A percentile compares a stretch with the other conserved stretches of the same genome.
Evolutionary conservation across 2,113 vertebrate genomes (phyloP).

Genomic region (Albula goreensis): DNA sequence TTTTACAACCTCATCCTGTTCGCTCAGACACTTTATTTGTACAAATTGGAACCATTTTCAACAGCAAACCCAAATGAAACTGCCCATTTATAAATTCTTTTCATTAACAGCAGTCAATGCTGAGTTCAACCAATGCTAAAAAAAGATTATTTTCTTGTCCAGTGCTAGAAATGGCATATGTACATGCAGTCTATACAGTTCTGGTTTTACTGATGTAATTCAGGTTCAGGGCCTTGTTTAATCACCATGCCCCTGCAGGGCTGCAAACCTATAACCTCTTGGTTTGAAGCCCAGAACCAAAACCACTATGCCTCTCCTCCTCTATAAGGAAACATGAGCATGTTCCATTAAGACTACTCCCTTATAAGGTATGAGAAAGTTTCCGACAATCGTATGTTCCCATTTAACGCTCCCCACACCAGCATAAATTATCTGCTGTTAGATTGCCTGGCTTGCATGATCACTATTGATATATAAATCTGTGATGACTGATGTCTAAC

Average conservation of each 20-base stretch:
- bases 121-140: neutral
- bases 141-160: neutral
- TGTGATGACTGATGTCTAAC: neutral
- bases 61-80: neutral
- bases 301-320: neutral
- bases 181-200: neutral
- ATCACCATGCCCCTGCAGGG: neutral
- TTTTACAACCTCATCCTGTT: neutral
- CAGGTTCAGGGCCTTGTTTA: neutral
- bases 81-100: neutral
- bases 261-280: neutral
- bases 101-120: neutral
- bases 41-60: neutral
- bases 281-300: neutral
- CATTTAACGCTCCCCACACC: neutral
- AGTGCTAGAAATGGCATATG: neutral
- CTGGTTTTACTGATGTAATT: neutral
- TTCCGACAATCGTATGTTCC: neutral
- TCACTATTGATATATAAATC: neutral
- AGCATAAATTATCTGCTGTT: neutral
- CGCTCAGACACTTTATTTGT: conserved; percentile 6
- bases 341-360: neutral
- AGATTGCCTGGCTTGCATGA: neutral
- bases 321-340: neutral
- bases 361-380: neutral